A percentile compares a stretch with the other conserved stretches of the same genome.
Conservation (phyloP, 2,797 vertebrate genomes). For the Myotis findleyi region DNA sequence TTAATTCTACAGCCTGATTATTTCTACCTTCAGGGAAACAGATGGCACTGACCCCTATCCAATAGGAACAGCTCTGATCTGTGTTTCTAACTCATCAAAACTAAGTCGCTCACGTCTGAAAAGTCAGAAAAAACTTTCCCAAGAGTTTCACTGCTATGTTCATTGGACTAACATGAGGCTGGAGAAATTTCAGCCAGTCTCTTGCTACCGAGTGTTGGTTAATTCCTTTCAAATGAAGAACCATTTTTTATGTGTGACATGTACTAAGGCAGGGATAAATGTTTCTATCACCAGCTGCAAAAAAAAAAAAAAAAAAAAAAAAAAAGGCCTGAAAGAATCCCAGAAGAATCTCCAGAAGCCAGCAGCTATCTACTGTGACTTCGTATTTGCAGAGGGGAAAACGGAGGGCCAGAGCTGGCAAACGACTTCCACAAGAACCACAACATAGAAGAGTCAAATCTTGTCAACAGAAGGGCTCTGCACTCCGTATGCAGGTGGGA, state of each 20-base stretch:
- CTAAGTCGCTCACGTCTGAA: background rate
- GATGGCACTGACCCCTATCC: background rate
- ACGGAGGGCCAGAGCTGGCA: background rate
- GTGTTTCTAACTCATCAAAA: constrained; percentile 10
- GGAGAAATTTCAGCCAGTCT: background rate
- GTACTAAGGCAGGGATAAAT: background rate
- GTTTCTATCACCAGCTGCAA: background rate
- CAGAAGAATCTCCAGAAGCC: background rate
- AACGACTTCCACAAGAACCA: background rate
- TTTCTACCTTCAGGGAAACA: background rate
- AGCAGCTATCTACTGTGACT: background rate
- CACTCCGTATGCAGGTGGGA: background rate
- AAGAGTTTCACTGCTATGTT: background rate
- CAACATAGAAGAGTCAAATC: background rate
- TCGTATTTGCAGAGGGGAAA: background rate
- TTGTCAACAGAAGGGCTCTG: background rate
- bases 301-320: background rate
- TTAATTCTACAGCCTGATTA: background rate
- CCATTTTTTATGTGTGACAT: background rate
- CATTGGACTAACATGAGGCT: background rate
- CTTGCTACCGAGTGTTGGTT: background rate
- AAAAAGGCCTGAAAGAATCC: background rate
- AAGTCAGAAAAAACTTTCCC: background rate
- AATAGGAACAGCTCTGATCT: background rate
- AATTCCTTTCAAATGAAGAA: constrained; percentile 12